Conservation (phyloP, 2,888 invertebrate genomes). For the Dysmachus trigonus region DNA sequence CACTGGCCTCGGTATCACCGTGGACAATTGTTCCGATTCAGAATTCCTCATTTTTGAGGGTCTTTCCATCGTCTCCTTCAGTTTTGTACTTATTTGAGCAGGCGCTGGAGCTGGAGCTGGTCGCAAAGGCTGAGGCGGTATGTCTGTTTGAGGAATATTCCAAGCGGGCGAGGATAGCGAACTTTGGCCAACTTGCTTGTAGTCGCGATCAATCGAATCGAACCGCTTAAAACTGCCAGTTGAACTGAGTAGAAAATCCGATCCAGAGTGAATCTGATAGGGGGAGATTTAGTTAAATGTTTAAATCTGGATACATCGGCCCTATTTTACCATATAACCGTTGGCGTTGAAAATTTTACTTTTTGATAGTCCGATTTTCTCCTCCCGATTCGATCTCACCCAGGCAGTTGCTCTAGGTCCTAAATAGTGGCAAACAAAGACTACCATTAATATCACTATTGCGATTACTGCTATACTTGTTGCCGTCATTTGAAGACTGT, state of each 20-base stretch:
- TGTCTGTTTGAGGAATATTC: constrained; percentile 63
- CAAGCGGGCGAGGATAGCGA: constrained; percentile 61
- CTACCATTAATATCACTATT: constrained; percentile 58
- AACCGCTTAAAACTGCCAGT: constrained; percentile 74
- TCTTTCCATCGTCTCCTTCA: constrained; percentile 43
- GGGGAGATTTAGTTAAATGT: constrained; percentile 38
- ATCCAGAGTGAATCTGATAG: constrained; percentile 72
- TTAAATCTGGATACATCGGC: neutral
- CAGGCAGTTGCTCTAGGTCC: constrained; percentile 61
- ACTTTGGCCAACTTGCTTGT: constrained; percentile 65
- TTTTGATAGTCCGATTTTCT: constrained; percentile 63
- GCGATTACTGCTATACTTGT: constrained; percentile 59
- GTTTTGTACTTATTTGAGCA: constrained; percentile 47
- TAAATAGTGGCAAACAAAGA: constrained; percentile 61
- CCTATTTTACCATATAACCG: constrained; percentile 72
- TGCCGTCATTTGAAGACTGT: constrained; percentile 57
- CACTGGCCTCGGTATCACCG: constrained; percentile 61
- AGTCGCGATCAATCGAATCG: constrained; percentile 71
- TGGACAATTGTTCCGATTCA: constrained; percentile 48
- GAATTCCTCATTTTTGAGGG: constrained; percentile 51
- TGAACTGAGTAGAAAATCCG: constrained; percentile 70
- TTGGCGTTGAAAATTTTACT: constrained; percentile 71
- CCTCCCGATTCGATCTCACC: constrained; percentile 63
- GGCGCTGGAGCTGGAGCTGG: constrained; percentile 70
- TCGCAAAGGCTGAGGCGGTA: constrained; percentile 74